These are phyloP conservation scores for Gulo gulo DNA, from an alignment of 2,113 vertebrate genomes.

Conservation along the genomic window DNA sequence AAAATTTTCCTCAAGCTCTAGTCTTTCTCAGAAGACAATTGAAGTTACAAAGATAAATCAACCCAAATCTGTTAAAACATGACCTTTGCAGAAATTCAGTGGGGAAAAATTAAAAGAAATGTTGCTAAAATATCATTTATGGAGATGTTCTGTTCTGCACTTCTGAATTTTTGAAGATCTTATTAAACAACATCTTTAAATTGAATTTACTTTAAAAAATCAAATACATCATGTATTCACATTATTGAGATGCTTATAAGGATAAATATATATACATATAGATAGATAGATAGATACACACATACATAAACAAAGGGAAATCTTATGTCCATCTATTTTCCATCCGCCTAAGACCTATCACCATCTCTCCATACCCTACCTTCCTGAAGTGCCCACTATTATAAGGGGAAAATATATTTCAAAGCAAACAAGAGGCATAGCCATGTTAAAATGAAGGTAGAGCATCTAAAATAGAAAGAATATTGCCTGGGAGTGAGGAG, in stretches of 20 bases:
- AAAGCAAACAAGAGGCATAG: not conserved
- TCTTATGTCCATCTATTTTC: not conserved
- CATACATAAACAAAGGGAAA: not conserved
- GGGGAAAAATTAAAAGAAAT: not conserved
- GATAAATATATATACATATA: not conserved
- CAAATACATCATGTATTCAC: not conserved
- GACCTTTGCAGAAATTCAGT: conserved; percentile 16
- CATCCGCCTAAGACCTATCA: not conserved
- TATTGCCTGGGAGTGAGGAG: not conserved
- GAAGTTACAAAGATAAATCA: not conserved
- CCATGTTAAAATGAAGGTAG: not conserved
- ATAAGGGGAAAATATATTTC: not conserved
- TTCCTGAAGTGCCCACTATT: not conserved
- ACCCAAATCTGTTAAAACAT: not conserved
- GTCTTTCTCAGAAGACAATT: not conserved
- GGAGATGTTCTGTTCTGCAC: not conserved
- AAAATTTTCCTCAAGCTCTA: not conserved
- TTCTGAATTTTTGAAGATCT: conserved; percentile 3
- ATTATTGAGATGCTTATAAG: not conserved
- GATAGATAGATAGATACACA: not conserved
- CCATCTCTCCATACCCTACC: not conserved
- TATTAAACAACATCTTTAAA: not conserved
- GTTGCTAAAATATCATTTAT: not conserved
- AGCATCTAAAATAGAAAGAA: conserved; percentile 20
- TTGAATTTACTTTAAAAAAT: not conserved